These are phyloP conservation scores for Conger conger DNA, from an alignment of 2,113 vertebrate species.

Conservation along the genomic window DNA sequence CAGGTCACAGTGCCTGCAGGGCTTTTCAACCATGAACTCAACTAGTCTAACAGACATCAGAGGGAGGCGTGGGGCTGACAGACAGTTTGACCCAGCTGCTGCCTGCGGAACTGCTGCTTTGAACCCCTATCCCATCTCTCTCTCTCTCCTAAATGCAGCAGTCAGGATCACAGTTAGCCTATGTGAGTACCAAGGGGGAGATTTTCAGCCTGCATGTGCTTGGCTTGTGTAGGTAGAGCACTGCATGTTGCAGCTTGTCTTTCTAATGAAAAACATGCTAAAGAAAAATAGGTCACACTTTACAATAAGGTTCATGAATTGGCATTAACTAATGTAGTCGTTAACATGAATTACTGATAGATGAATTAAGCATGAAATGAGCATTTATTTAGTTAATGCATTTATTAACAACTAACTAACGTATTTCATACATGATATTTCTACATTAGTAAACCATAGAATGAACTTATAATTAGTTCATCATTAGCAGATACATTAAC, in stretches of 20 bases:
- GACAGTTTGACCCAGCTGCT: not conserved
- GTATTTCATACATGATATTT: too few species aligned
- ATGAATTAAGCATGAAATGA: too few species aligned
- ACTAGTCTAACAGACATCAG: not conserved
- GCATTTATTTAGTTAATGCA: too few species aligned
- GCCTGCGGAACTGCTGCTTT: not conserved
- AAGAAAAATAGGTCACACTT: slow-evolving; percentile 29
- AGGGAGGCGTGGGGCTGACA: not conserved
- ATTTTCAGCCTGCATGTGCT: slow-evolving; percentile 60
- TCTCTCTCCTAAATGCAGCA: slow-evolving; percentile 61
- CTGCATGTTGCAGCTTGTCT: slow-evolving; percentile 73
- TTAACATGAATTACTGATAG: too few species aligned
- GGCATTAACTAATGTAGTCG: too few species aligned
- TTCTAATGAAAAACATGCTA: slow-evolving; percentile 9
- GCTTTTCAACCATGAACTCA: not conserved
- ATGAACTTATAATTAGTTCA: too few species aligned
- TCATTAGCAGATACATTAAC: too few species aligned
- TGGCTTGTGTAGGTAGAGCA: slow-evolving; percentile 61
- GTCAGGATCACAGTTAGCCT: slow-evolving; percentile 83
- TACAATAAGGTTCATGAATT: too few species aligned
- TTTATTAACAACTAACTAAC: too few species aligned
- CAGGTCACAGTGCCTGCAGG: not conserved
- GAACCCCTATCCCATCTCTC: slow-evolving; percentile 69
- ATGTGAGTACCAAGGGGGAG: slow-evolving; percentile 80
- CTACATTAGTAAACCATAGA: too few species aligned